Percentiles rank a stretch among this genome's conserved stretches.
These are phyloP conservation scores for Pelobates cultripes DNA, from an alignment of 2,797 vertebrate genomes.

Conservation along the genomic window DNA sequence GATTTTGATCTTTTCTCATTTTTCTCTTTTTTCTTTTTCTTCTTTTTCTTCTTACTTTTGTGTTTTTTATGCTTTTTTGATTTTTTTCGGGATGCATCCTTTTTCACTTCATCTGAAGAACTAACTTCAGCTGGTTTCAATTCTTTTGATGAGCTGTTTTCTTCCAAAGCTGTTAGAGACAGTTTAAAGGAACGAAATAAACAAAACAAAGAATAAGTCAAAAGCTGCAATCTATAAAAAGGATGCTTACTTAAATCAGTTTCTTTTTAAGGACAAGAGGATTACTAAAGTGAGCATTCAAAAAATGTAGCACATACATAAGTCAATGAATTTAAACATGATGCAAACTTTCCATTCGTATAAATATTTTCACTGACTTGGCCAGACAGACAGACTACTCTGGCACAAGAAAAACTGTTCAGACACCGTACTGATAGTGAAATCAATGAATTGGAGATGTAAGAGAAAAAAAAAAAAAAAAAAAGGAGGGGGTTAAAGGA, in stretches of 20 bases:
- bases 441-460: too few relatives aligned
- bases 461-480: not conserved
- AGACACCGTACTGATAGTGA: too few relatives aligned
- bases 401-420: too few relatives aligned
- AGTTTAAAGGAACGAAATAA: not conserved
- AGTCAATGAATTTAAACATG: too few relatives aligned
- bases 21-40: constrained; percentile 83
- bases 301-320: not conserved
- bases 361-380: too few relatives aligned
- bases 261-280: not conserved
- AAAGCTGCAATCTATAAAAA: not conserved
- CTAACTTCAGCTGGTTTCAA: constrained; percentile 73
- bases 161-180: constrained; percentile 71
- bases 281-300: not conserved
- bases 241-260: too few relatives aligned
- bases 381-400: too few relatives aligned
- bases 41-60: constrained; percentile 89
- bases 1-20: constrained; percentile 76
- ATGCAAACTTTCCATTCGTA: too few relatives aligned
- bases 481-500: too few relatives aligned
- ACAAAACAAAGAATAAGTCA: constrained; percentile 23
- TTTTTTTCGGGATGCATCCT: constrained; percentile 79
- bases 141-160: constrained; percentile 71
- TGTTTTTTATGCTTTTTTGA: constrained; percentile 93
- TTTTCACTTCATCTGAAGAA: constrained; percentile 74